Evolutionary conservation across 2,797 vertebrate genomes (phyloP).

Genomic region (Threskiornis aethiopicus): DNA sequence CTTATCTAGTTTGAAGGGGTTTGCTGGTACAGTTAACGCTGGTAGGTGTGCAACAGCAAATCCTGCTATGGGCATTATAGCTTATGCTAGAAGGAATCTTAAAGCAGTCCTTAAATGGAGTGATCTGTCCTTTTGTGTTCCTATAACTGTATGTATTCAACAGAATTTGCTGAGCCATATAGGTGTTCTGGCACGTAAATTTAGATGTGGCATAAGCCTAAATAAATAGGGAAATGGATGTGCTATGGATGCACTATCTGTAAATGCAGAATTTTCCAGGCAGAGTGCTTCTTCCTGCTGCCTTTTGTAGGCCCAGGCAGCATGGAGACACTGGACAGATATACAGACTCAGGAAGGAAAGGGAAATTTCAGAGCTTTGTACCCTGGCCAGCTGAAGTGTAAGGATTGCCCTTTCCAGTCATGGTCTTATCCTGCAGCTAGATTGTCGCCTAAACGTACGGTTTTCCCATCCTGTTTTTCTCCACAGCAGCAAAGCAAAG

Average conservation of each 20-base stretch:
- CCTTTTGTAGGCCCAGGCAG: neutral
- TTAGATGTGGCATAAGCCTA: neutral
- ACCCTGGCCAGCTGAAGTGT: neutral
- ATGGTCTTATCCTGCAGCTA: neutral
- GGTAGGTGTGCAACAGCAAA: neutral
- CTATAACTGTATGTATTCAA: neutral
- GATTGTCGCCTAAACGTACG: neutral
- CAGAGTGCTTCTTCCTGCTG: neutral
- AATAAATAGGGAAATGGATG: neutral
- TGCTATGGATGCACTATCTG: neutral
- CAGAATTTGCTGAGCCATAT: neutral
- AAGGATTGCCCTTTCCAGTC: neutral
- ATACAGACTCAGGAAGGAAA: neutral
- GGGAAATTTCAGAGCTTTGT: neutral
- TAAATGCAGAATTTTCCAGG: neutral
- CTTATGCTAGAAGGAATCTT: neutral
- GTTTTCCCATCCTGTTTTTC: neutral
- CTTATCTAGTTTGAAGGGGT: neutral
- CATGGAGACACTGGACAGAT: neutral
- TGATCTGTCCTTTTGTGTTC: neutral
- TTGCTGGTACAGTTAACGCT: neutral
- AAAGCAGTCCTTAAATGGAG: neutral
- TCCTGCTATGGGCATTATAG: neutral
- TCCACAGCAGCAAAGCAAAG: neutral
- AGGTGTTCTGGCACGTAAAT: neutral